Percentiles rank a stretch among this genome's conserved stretches.
Conservation (phyloP, 1,140 invertebrate genomes). For the Bombus breviceps region DNA sequence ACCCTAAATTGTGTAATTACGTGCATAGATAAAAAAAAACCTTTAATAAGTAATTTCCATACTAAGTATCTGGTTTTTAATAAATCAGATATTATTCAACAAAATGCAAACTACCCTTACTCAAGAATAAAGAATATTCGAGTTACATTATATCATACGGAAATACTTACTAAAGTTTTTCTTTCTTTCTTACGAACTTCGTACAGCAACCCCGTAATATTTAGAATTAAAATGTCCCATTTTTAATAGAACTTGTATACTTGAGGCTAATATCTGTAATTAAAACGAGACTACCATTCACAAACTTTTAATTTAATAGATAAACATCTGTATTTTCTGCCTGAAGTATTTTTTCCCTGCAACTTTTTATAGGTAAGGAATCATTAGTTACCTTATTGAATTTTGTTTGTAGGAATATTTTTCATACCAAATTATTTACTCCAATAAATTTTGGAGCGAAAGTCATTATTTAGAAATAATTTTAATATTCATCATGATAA, state of each 20-base stretch:
- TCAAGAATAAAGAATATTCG: background rate
- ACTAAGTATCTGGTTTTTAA: slow-evolving; percentile 34
- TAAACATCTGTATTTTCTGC: too few relatives aligned
- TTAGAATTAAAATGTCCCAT: slow-evolving; percentile 20
- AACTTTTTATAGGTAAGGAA: background rate
- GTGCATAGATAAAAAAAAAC: slow-evolving; percentile 12
- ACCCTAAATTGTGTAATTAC: slow-evolving; percentile 48
- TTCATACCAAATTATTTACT: slow-evolving; percentile 14
- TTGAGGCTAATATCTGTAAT: slow-evolving; percentile 37
- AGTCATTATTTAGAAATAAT: slow-evolving; percentile 5
- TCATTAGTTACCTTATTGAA: background rate
- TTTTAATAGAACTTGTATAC: slow-evolving; percentile 36
- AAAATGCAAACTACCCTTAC: background rate
- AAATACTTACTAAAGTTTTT: slow-evolving; percentile 32
- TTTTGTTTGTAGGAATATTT: background rate
- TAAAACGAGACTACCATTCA: slow-evolving; percentile 25
- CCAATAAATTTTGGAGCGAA: background rate
- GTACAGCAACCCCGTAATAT: slow-evolving; percentile 14
- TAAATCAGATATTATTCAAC: background rate
- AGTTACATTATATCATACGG: background rate
- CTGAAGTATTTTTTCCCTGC: background rate
- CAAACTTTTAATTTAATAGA: background rate
- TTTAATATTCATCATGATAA: background rate
- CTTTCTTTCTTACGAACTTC: slow-evolving; percentile 8
- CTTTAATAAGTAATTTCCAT: slow-evolving; percentile 55